A percentile compares a stretch with the other conserved stretches of the same genome.
Evolutionary conservation across 2,797 vertebrate species (phyloP).

Genomic region (Sebastes flavidus): DNA sequence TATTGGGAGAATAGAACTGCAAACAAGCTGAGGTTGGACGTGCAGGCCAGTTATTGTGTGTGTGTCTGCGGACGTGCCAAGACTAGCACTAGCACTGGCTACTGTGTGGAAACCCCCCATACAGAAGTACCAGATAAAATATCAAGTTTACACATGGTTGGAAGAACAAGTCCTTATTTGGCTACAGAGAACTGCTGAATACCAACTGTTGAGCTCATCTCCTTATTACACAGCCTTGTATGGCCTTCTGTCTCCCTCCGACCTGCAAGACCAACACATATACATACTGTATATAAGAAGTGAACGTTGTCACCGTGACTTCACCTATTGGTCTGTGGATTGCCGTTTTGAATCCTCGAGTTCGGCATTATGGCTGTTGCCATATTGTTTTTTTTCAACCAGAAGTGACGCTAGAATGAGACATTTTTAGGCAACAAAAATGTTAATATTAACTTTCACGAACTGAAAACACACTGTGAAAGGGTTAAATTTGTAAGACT

Average conservation of each 20-base stretch:
- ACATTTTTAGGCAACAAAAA: too few relatives aligned
- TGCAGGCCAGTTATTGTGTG: background rate
- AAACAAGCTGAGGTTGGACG: background rate
- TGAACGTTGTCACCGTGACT: too few relatives aligned
- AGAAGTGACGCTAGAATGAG: too few relatives aligned
- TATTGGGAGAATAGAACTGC: background rate
- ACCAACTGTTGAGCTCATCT: background rate
- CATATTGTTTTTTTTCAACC: too few relatives aligned
- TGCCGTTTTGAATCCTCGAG: too few relatives aligned
- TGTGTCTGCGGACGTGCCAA: background rate
- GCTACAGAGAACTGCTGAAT: background rate
- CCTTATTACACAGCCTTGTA: background rate
- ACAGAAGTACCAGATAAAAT: background rate
- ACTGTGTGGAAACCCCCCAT: background rate
- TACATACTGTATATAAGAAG: too few relatives aligned
- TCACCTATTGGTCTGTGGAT: too few relatives aligned
- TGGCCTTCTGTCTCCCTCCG: background rate
- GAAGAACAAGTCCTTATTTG: background rate
- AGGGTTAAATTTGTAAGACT: too few relatives aligned
- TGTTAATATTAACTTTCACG: too few relatives aligned
- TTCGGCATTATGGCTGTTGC: too few relatives aligned
- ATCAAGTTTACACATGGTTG: background rate
- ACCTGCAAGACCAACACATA: background rate
- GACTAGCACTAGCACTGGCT: background rate
- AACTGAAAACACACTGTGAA: too few relatives aligned